Evolutionary conservation across 2,888 invertebrate genomes (phyloP), one percentile per base, ranked within the genome.

Genomic region (Lycaena phlaeas): DNA sequence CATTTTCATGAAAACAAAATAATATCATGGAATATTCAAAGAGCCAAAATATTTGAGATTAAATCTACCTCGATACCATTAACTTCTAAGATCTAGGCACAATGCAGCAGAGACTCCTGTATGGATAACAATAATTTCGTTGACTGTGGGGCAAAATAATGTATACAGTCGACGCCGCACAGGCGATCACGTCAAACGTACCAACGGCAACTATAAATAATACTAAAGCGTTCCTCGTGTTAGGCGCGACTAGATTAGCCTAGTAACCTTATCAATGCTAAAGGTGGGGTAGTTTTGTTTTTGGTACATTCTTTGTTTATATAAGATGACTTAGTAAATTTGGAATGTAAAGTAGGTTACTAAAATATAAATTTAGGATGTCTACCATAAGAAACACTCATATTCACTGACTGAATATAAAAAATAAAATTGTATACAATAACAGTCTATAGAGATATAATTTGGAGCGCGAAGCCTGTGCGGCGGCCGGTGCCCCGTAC

Each of bases 1-100:
- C 81, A 77, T 75, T 81, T 82, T 81, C 71, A 78, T 78, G 78
- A 82, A 79, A 75, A 82, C 76, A 73, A 76, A 81, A 78, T 81
- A 84, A 84, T 84, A 84, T 84, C 84, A 82, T 81, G 81, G 78
- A 82, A 82, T 81, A 79, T 82, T 84, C 77, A 84, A 82, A 82
- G 82, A 82, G 82, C 82, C 81, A 81, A 84, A 82, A 81, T 77
- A 76, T 78, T 72, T 84, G 84, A 84, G 82, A 82, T 82, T 78
- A 77, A 79, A 72, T 78, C 84, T 84, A 84, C 81, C 76, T 79
- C 79, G 77, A 81, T 79, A 82, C 79, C 74, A 77, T 79, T 84
- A 82, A 84, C 74, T 72, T 84, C 85, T 85, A 85, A 82, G 78
- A 84, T 85, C 85, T 85, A 85, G 85, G 85, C 85, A 85, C 85